Base-by-base conservation (phyloP, 2,797 vertebrate species). In the Labroides dimidiatus region DNA sequence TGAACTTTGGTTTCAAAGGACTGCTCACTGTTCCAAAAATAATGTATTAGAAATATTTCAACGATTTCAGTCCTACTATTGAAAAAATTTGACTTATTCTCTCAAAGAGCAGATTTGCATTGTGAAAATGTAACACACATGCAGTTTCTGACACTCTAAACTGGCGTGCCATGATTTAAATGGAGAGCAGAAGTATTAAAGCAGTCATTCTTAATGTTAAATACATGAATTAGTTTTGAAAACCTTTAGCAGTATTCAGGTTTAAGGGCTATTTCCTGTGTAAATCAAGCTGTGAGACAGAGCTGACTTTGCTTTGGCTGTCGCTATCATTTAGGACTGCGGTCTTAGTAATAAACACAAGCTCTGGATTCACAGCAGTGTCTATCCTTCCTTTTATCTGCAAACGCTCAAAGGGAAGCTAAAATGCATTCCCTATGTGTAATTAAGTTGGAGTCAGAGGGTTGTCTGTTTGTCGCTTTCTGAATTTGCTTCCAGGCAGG, bases 401-500 rank as follows among this genome's bases (percentile, higher is more conserved):
- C 62, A 50, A 51, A 11, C 72, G n/a, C 58, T 69, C 12, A 17
- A 60, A 52, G 14, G 56, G 24, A 52, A 65, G 52, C 64, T 67
- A 44, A 70, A 76, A 74, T 51, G 23, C 69, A 52, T 51, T 68
- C 14, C 27, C 37, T 51, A 44, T 83, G 50, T 69, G 52, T 68
- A 64, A 64, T 77, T 78, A 62, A 63, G 48, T 65, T 77, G 9
- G 60, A 79, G 58, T 83, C 58, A 50, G 30, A 66, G 41, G 45
- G 68, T 30, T 54, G 24, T 47, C 21, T 58, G 56, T 86, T 77
- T 78, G 64, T 77, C 64, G 55, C 19, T 71, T 23, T 48, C 37
- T 21, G 23, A 66, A 68, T 74, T 64, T 75, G 64, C 65, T 78
- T 64, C 56, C 42, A 75, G 78, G 68, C 65, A 69, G 43, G 66